These are phyloP conservation scores for Uria aalge DNA, from an alignment of 2,113 vertebrate genomes.

Conservation along the genomic window DNA sequence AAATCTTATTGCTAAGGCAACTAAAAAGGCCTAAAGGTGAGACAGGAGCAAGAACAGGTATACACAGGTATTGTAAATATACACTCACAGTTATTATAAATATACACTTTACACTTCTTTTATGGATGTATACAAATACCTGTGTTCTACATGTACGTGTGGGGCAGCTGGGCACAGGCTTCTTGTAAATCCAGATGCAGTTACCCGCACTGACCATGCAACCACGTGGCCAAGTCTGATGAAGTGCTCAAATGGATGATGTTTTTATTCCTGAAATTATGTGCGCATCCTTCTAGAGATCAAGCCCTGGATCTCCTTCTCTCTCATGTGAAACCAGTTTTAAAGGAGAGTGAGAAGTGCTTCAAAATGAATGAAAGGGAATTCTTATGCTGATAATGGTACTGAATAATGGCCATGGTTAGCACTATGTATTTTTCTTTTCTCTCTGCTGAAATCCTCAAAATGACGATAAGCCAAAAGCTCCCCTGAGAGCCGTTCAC, in stretches of 20 bases:
- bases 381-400: neutral
- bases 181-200: neutral
- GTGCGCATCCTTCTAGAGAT: neutral
- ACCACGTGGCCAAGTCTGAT: neutral
- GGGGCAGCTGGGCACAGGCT: neutral
- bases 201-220: neutral
- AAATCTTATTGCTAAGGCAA: neutral
- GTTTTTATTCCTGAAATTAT: neutral
- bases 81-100: neutral
- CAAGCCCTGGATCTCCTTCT: neutral
- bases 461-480: neutral
- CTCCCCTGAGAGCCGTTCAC: neutral
- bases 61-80: neutral
- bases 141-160: rapidly evolving
- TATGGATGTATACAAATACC: neutral
- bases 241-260: neutral
- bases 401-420: neutral
- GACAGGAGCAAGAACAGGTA: neutral
- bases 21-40: neutral
- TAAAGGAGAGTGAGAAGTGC: neutral
- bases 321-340: neutral
- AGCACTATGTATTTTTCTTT: neutral
- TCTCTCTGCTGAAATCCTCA: neutral
- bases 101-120: neutral
- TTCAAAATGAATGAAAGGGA: neutral